Evolutionary conservation across 2,113 vertebrate genomes (phyloP).

Genomic region (Cephalopterus ornatus): DNA sequence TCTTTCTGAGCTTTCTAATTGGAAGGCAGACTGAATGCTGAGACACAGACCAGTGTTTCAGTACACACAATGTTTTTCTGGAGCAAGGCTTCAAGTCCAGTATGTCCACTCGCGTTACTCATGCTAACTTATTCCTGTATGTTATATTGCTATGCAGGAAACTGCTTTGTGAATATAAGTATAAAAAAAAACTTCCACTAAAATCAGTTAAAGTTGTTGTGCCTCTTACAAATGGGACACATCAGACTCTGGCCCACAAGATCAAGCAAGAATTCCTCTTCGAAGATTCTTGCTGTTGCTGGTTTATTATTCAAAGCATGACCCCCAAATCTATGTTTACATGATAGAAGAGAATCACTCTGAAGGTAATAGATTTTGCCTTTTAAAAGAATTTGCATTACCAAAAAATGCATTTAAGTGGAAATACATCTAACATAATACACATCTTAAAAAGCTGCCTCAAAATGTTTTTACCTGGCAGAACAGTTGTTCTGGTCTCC

Average conservation of each 20-base stretch:
- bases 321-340: constrained; percentile 29
- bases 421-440: constrained; percentile 48
- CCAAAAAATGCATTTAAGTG: constrained; percentile 60
- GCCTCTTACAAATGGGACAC: fast-evolving
- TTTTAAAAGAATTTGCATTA: constrained; percentile 53
- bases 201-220: not conserved
- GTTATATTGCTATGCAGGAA: not conserved
- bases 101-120: fast-evolving
- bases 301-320: constrained; percentile 28
- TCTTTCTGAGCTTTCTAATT: not conserved
- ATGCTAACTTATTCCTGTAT: not conserved
- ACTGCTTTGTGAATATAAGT: not conserved
- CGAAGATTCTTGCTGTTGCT: not conserved
- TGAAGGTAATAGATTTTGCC: constrained; percentile 44
- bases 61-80: fast-evolving
- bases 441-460: constrained; percentile 25
- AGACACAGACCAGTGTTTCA: not conserved
- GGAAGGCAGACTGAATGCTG: not conserved
- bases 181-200: not conserved
- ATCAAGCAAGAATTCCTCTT: not conserved
- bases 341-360: not conserved
- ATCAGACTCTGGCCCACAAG: not conserved
- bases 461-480: constrained; percentile 61
- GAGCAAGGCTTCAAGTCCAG: fast-evolving
- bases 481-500: constrained; percentile 63